These are phyloP conservation scores for Penaeus vannamei DNA, from an alignment of 1,140 invertebrate species.

Conservation along the genomic window DNA sequence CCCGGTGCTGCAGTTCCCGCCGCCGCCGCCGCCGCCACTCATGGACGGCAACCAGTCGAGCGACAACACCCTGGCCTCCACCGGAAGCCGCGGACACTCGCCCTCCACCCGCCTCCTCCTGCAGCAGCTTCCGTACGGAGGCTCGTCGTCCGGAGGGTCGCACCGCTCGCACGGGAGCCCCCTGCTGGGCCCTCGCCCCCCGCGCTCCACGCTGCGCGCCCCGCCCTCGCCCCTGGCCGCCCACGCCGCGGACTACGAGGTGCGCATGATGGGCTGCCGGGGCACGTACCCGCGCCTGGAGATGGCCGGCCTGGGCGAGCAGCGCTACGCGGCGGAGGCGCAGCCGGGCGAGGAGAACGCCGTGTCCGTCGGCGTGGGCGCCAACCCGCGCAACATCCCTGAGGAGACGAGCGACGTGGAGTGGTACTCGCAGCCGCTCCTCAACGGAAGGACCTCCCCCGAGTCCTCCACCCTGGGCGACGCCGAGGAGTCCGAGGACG, in stretches of 20 bases:
- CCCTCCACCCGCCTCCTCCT: constrained; percentile 47
- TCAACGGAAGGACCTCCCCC: constrained; percentile 62
- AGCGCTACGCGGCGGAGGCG: not conserved
- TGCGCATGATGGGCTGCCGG: constrained; percentile 39
- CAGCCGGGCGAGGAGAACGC: constrained; percentile 1
- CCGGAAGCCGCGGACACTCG: constrained; percentile 60
- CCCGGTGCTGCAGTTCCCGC: constrained; percentile 65
- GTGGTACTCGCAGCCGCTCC: constrained; percentile 62
- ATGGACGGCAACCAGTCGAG: constrained; percentile 55
- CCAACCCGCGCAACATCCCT: constrained; percentile 32
- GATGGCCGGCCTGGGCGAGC: constrained; percentile 32
- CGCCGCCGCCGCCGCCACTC: constrained; percentile 57
- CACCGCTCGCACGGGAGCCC: constrained; percentile 59
- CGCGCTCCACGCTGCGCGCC: constrained; percentile 43
- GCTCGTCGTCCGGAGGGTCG: constrained; percentile 56
- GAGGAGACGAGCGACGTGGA: constrained; percentile 60
- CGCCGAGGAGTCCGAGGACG: constrained; percentile 65
- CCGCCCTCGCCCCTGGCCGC: constrained; percentile 52
- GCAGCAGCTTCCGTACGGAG: constrained; percentile 55
- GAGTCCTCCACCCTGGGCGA: constrained; percentile 65
- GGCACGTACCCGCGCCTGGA: constrained; percentile 4
- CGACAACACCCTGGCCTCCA: constrained; percentile 65
- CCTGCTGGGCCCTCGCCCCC: constrained; percentile 50
- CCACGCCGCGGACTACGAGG: constrained; percentile 53
- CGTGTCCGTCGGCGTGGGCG: not conserved